A percentile compares a stretch with the other conserved stretches of the same genome.
Conservation (phyloP, 2,113 vertebrate species). For the Lepus americanus region DNA sequence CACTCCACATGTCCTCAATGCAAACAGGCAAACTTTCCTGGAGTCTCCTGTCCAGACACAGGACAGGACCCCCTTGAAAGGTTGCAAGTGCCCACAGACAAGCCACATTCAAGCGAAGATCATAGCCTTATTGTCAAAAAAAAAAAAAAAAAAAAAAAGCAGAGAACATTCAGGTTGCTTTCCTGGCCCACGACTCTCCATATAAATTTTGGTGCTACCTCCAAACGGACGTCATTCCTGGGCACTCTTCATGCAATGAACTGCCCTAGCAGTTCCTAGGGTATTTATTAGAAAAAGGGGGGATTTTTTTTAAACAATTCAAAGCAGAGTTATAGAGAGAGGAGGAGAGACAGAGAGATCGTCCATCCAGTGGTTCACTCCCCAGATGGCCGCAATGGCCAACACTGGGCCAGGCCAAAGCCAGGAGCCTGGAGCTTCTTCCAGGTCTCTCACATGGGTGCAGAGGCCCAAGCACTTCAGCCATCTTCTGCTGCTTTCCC, state of each 20-base stretch:
- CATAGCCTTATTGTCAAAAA: background rate
- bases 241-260: background rate
- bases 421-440: no score
- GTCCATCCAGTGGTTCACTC: no score
- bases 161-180: background rate
- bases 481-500: no score
- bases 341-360: no score
- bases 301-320: no score
- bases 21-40: background rate
- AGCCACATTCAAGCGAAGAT: background rate
- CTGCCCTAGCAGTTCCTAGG: background rate
- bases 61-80: background rate
- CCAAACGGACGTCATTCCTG: background rate
- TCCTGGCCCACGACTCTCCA: background rate
- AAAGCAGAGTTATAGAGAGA: no score
- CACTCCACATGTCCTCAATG: background rate
- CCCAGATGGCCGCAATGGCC: no score
- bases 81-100: background rate
- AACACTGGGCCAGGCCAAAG: no score
- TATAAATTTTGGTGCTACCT: background rate
- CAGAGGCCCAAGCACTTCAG: no score
- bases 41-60: background rate
- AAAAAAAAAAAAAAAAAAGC: background rate
- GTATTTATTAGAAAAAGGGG: background rate
- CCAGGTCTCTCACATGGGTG: no score